Conservation (phyloP, 2,888 invertebrate genomes). For the Lissocephala sabroskyi region DNA sequence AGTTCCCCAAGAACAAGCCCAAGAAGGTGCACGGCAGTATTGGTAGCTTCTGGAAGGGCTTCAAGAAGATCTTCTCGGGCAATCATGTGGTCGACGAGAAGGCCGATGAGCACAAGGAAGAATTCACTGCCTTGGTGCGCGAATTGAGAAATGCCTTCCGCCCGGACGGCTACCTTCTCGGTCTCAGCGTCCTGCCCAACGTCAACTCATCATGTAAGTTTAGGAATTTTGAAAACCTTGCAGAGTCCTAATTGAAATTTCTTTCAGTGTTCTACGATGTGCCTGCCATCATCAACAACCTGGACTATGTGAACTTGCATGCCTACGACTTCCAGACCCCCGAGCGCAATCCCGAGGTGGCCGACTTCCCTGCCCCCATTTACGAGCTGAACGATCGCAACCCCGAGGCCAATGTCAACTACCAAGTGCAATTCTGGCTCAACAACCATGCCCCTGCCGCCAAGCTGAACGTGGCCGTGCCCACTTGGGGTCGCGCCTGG, state of each 20-base stretch:
- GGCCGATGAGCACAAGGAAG: conserved; percentile 85
- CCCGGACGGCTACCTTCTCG: conserved; percentile 79
- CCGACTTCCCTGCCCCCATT: conserved; percentile 83
- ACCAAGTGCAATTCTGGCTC: conserved; percentile 79
- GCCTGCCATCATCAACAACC: conserved; percentile 80
- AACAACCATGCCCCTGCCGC: conserved; percentile 75
- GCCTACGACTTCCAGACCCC: conserved; percentile 87
- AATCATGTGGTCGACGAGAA: conserved; percentile 84
- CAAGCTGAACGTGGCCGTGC: conserved; percentile 82
- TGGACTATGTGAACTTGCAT: conserved; percentile 85
- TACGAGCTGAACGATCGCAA: conserved; percentile 83
- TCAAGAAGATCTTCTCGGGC: conserved; percentile 83
- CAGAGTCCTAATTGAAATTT: not conserved
- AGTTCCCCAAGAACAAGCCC: conserved; percentile 85
- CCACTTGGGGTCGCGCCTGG: conserved; percentile 85
- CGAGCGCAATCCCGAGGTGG: conserved; percentile 83
- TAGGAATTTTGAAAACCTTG: not conserved
- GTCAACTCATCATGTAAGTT: conserved; percentile 81
- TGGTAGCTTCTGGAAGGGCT: conserved; percentile 80
- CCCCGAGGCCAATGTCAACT: conserved; percentile 79
- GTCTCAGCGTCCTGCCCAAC: conserved; percentile 82
- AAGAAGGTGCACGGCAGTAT: conserved; percentile 81
- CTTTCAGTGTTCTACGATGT: conserved; percentile 83
- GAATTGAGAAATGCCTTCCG: conserved; percentile 83
- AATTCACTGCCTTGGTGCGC: conserved; percentile 83